phyloP scores from a whole-genome alignment of 2,888 invertebrate genomes.

The Plemyria rubiginata region DNA sequence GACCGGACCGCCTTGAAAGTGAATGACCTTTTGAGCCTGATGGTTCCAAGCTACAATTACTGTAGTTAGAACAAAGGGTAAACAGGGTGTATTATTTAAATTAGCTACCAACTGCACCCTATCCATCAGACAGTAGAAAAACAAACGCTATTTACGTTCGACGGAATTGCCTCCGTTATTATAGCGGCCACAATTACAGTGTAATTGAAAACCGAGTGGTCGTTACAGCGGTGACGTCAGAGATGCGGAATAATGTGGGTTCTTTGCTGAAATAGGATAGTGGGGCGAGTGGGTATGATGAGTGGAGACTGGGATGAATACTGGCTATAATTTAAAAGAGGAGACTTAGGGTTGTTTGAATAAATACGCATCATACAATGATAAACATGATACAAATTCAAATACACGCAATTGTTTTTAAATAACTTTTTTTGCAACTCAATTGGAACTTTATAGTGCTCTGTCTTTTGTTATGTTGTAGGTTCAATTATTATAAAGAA shows the following conservation, averaged over 20 bases:
- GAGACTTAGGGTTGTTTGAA: constrained; percentile 4
- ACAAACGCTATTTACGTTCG: constrained; percentile 75
- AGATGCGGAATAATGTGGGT: constrained; percentile 44
- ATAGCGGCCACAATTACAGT: constrained; percentile 75
- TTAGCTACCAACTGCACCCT: constrained; percentile 30
- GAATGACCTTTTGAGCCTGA: constrained; percentile 3
- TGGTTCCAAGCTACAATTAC: background rate
- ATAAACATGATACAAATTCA: background rate
- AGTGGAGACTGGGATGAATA: constrained; percentile 23
- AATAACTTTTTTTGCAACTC: too few species aligned
- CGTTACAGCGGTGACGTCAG: constrained; percentile 62
- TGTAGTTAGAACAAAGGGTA: constrained; percentile 13
- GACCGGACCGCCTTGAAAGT: background rate
- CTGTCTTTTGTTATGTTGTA: too few species aligned
- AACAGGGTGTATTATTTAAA: constrained; percentile 27
- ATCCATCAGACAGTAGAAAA: constrained; percentile 56
- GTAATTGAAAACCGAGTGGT: constrained; percentile 81
- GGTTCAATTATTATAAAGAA: too few species aligned
- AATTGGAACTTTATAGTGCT: too few species aligned
- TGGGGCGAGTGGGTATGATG: constrained; percentile 24
- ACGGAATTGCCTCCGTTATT: constrained; percentile 74
- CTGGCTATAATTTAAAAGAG: constrained; percentile 11
- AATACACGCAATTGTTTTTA: too few species aligned
- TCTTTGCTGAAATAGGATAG: constrained; percentile 40
- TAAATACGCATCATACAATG: background rate